Base-by-base conservation (phyloP, 2,797 vertebrate genomes). In the Picus viridis region DNA sequence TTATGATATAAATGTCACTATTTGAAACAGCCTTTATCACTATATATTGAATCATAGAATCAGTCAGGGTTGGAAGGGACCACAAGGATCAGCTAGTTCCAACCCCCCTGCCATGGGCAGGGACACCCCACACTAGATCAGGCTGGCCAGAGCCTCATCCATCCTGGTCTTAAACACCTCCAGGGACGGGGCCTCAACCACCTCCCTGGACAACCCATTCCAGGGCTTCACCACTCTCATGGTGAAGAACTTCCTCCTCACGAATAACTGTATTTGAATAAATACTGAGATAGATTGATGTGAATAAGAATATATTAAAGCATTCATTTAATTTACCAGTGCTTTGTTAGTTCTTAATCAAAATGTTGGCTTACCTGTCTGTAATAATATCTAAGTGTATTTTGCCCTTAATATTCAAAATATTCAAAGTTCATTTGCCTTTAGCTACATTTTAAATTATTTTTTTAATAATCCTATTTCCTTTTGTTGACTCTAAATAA, bases 211-310 rank as follows among this genome's bases (percentile, higher is more conserved):
- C 34, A 34, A 34, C 34, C 34, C 34, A 34, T 34, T 34, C 34
- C 34, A 34, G 34, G 34, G 34, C 34, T 34, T 34, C 34, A 34
- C 34, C 34, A 34, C 34, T 34, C 34, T 34, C 34, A 34, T 34
- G 34, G 34, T 34, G 34, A 34, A 34, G 34, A 34, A 34, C 34
- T 34, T 34, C 34, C 34, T 34, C 34, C 34, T 34, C 34, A 34
- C 34, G 8, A 34, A 34, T 34, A 34, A 34, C 34, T 34, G 79
- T 59, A 92, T 89, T 89, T 91, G 23, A 92, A 93, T 92, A 91
- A 93, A 88, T 72, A 92, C 69, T 79, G 74, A 73, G 59, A 81
- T 82, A 91, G 75, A 92, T 32, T 85, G 74, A 54, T 89, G 49
- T 56, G 62, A 92, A 68, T 88, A 76, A 73, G 67, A 86, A 62